Base-by-base conservation (phyloP, 2,888 invertebrate genomes). In the Dolichomitus sp. region DNA sequence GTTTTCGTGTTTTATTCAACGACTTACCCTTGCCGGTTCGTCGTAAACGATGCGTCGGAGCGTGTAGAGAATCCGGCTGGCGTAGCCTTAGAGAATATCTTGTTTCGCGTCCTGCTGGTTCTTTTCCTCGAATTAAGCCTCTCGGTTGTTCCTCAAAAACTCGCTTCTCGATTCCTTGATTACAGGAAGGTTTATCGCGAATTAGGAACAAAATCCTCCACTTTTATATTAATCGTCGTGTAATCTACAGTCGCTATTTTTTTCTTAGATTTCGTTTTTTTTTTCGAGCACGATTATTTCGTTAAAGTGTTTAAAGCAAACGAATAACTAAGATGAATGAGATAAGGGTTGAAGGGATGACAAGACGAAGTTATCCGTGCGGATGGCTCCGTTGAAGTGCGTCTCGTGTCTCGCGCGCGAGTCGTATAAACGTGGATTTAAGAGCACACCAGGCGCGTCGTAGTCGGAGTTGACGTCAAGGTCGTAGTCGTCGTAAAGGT, bases 121-220 rank as follows among this genome's bases (percentile, higher is more conserved):
- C 42, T 23, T 57, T 19, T 17, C 57, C 40, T 73, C 69, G 45
- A 42, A n/a, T 48, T 19, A 33, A 23, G 12, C 17, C 19, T 4
- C 37, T 33, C 33, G 42, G 52, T 59, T 50, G 12, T 19, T 70
- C 72, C 40, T 37, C 73, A 77, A 78, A 9, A 59, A 37, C 66
- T 83, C 80, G 76, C 68, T 61, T 73, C 72, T 37, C 61, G 80
- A 80, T 76, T 80, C 83, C 83, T 83, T 80, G 70, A 82, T 79
- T 37, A 72, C 54, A 83, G 76, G 66, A 80, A 83, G 76, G 65
- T 80, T 83, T 80, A 69, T 76, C 83, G 79, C 83, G 80, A 54
- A 83, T 83, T 83, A 80, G 17, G 79, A 79, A 83, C 72, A 69
- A 80, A 61, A 83, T 80, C 75, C 80, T 80, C 80, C 83, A 83